These are phyloP conservation scores for Petrocephalus zakoni DNA, from an alignment of 2,113 vertebrate species.

Conservation along the genomic window DNA sequence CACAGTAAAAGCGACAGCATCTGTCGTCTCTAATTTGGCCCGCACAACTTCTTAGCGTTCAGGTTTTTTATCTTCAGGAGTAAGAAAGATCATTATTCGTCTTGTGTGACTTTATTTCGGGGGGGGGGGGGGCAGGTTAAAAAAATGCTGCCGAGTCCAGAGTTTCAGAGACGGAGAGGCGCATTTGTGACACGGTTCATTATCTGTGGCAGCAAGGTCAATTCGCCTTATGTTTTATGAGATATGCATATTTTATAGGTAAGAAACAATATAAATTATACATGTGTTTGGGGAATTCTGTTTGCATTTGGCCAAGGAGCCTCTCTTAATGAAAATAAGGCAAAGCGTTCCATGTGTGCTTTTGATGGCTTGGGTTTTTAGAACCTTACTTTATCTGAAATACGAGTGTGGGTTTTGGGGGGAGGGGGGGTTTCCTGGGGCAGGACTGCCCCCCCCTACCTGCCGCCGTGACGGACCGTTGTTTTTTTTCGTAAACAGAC, in stretches of 20 bases:
- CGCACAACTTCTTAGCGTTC: not conserved
- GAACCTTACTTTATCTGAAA: not conserved
- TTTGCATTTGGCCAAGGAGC: not conserved
- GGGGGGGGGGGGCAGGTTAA: not conserved
- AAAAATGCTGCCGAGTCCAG: not conserved
- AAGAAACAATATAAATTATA: constrained; percentile 19
- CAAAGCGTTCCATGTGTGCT: not conserved
- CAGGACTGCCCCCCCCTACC: not conserved
- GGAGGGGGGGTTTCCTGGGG: not conserved
- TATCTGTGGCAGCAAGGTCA: constrained; percentile 4
- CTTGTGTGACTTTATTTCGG: not conserved
- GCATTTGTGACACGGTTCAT: constrained; percentile 12
- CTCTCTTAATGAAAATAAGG: constrained; percentile 13
- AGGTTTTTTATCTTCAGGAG: not conserved
- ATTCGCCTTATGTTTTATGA: constrained; percentile 19
- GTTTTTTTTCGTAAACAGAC: constrained; percentile 6
- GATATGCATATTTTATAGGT: constrained; percentile 19
- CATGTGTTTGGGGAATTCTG: constrained; percentile 17
- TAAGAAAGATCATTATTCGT: not conserved
- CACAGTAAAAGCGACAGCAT: not conserved
- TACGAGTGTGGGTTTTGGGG: not conserved
- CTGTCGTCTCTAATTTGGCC: not conserved
- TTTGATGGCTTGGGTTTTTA: not conserved
- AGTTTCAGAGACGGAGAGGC: not conserved
- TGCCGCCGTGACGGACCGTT: not conserved